phyloP scores from a whole-genome alignment of 1,140 invertebrate species.

The Orussus abietinus region DNA sequence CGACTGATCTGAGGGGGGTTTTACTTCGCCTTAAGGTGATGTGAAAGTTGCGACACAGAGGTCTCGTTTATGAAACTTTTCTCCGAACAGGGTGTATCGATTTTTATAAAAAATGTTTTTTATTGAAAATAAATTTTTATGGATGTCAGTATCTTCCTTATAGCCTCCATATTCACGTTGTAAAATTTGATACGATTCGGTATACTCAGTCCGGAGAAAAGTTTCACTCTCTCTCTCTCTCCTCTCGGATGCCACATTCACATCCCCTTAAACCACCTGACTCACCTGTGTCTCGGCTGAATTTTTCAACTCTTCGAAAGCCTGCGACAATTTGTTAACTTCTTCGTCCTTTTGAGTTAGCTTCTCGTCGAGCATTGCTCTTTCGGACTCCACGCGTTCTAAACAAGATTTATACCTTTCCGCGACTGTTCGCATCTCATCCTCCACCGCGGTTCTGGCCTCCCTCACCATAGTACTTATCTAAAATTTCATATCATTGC shows the following conservation, averaged over 20 bases:
- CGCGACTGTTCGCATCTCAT: conserved; percentile 31
- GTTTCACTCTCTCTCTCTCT: no score
- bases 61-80: no score
- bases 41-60: no score
- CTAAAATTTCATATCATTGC: conserved; percentile 19
- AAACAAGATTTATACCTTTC: conserved; percentile 35
- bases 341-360: conserved; percentile 34
- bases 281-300: conserved; percentile 43
- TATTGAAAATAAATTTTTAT: conserved; percentile 5
- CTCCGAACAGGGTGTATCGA: no score
- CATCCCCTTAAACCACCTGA: no score
- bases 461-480: conserved; percentile 36
- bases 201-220: no score
- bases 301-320: conserved; percentile 38
- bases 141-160: conserved; percentile 1
- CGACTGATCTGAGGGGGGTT: no score
- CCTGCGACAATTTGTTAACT: conserved; percentile 29
- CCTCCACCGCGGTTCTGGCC: conserved; percentile 26
- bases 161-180: no score
- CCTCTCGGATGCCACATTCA: no score
- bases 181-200: no score
- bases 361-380: conserved; percentile 29
- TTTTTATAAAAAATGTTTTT: conserved; percentile 2
- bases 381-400: conserved; percentile 32
- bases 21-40: no score